Evolutionary conservation across 2,888 invertebrate species (phyloP), one percentile per base, ranked within the genome.

Genomic region (Volucella inflata): DNA sequence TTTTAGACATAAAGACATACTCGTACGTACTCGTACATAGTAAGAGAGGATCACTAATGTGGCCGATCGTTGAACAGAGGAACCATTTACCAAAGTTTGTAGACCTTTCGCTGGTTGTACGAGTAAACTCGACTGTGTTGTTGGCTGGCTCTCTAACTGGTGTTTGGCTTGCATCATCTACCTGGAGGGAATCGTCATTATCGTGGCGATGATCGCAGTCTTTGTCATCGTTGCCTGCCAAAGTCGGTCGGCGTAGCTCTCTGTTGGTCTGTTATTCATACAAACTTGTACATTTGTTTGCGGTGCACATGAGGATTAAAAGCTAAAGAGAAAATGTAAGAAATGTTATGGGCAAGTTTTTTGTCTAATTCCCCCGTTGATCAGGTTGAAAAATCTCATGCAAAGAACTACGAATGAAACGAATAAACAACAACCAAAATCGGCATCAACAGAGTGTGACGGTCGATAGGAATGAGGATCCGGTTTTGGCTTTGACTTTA

Each of bases 231-330:
- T 40, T 12, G 44, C 46, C 46, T 21, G 14, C 38, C 53, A 38
- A 12, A 16, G 48, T 38, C 42, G 30, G 59, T 42, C 11, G 55
- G 10, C 57, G 50, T 67, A 53, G 64, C 42, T 53, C 67, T 42
- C 53, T 71, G 62, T 17, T 16, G 75, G 50, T 76, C 50, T 64
- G 65, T 68, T 79, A 30, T 30, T 6, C 30, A 6, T 6, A 30
- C 30, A 30, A 30, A 30, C 30, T 30, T 6, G 30, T 79, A 67
- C 68, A 74, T 62, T 72, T 55, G 12, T n/a, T n/a, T 72, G 14
- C 55, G 50, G 53, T 62, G 55, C 64, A 68, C 64, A 68, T 67
- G 68, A 57, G 74, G 83, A 79, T 74, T 79, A 83, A 83, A 83
- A 79, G 74, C 83, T 83, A 83, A 82, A 60, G 30, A 30, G 30